Conservation (phyloP, 2,888 invertebrate species). For the Phanerotoma sp. region DNA sequence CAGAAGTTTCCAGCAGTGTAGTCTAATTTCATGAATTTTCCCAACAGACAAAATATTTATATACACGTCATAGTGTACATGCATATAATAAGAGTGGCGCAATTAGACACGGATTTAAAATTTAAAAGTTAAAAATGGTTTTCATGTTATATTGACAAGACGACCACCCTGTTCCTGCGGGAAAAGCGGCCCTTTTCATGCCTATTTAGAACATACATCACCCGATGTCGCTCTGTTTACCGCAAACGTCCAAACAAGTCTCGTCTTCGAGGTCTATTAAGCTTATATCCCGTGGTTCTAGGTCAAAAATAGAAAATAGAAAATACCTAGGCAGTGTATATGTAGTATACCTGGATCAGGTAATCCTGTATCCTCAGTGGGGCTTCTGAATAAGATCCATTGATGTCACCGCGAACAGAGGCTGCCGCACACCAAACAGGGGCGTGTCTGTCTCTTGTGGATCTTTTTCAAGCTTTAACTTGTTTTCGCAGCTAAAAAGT, state of each 20-base stretch:
- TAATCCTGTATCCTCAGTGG: conserved; percentile 27
- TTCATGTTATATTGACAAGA: background rate
- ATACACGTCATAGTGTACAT: too few relatives aligned
- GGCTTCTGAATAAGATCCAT: conserved; percentile 32
- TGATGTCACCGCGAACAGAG: conserved; percentile 40
- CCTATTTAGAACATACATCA: conserved; percentile 49
- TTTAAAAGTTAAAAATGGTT: background rate
- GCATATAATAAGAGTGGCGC: background rate
- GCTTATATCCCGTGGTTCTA: conserved; percentile 41
- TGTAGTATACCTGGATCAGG: conserved; percentile 30
- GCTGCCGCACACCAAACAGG: conserved; percentile 18
- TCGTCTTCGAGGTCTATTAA: conserved; percentile 52
- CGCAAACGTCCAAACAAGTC: conserved; percentile 57
- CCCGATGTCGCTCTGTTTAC: conserved; percentile 57
- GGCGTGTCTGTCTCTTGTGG: conserved; percentile 24
- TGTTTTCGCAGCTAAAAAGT: conserved; percentile 4
- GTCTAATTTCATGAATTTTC: too few relatives aligned
- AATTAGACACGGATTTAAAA: background rate
- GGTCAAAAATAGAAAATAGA: conserved; percentile 41
- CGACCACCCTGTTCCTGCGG: conserved; percentile 38
- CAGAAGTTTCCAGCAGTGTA: too few relatives aligned
- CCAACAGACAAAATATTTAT: too few relatives aligned
- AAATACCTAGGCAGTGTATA: too few relatives aligned
- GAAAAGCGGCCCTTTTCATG: conserved; percentile 46
- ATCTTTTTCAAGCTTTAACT: conserved; percentile 9